Evolutionary conservation across 2,797 vertebrate genomes (phyloP).

Genomic region (Phoeniculus purpureus): DNA sequence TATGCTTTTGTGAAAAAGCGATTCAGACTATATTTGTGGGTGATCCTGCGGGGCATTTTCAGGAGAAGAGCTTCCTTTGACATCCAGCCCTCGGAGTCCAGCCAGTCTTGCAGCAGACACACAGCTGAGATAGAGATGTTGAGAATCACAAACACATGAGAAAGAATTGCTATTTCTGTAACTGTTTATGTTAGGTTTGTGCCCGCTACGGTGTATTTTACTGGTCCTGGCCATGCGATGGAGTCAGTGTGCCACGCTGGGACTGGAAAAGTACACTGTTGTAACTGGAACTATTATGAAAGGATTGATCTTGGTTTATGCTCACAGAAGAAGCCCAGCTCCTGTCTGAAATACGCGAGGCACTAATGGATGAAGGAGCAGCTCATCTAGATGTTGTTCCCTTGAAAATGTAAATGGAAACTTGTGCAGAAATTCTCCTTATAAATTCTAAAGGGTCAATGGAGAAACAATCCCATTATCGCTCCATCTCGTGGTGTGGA

Average conservation of each 20-base stretch:
- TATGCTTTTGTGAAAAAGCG: conserved; percentile 74
- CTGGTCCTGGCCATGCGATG: neutral
- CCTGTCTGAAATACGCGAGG: neutral
- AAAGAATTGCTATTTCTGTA: neutral
- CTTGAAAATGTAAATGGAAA: neutral
- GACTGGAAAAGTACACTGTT: neutral
- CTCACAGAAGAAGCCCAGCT: neutral
- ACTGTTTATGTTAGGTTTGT: neutral
- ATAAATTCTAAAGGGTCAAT: neutral
- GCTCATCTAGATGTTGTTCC: neutral
- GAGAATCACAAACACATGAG: neutral
- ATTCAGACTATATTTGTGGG: conserved; percentile 60
- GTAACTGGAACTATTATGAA: neutral
- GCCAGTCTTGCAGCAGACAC: neutral
- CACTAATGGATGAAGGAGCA: neutral
- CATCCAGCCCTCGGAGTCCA: conserved; percentile 18
- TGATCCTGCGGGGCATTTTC: conserved; percentile 27
- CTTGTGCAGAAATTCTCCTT: neutral
- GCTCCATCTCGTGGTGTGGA: accelerated
- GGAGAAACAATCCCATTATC: neutral
- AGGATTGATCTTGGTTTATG: neutral
- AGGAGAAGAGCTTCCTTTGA: neutral
- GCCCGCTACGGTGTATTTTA: neutral
- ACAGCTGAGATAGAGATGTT: conserved; percentile 60
- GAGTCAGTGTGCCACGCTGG: neutral